Percentiles rank a stretch among this genome's conserved stretches.
Conservation (phyloP, 2,113 vertebrate genomes). For the Cyphomyrus plagiostoma region DNA sequence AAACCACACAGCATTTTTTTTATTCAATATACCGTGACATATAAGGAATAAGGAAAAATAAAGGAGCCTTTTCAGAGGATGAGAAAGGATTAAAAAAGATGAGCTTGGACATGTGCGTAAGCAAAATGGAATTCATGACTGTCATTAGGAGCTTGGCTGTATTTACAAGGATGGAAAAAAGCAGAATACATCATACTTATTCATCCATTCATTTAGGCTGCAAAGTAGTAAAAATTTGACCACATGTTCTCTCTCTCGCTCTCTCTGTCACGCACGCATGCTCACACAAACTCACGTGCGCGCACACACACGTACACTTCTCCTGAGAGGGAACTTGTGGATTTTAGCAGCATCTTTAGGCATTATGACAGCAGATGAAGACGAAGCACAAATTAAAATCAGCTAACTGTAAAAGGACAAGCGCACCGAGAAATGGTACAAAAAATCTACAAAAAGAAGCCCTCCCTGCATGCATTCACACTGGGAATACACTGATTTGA, state of each 20-base stretch:
- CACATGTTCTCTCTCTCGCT: not conserved
- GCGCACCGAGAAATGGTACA: not conserved
- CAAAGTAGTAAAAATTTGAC: not conserved
- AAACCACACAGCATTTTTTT: not conserved
- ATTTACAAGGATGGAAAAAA: not conserved
- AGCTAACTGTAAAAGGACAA: not conserved
- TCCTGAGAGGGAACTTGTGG: not conserved
- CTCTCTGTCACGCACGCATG: not conserved
- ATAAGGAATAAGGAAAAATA: not conserved
- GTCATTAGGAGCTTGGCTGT: not conserved
- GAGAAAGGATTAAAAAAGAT: not conserved
- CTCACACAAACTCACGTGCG: not conserved
- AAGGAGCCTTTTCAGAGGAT: not conserved
- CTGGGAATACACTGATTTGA: not conserved
- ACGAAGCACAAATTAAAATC: not conserved
- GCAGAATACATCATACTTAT: not conserved
- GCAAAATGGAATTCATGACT: not conserved
- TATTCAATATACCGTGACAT: not conserved
- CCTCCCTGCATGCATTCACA: not conserved
- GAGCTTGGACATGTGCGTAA: not conserved
- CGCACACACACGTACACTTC: not conserved
- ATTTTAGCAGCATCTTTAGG: not conserved
- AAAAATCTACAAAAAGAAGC: not conserved
- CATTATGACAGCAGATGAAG: not conserved
- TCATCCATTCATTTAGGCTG: not conserved